phyloP scores from a whole-genome alignment of 2,113 vertebrate genomes.

The Myotis lucifugus region DNA sequence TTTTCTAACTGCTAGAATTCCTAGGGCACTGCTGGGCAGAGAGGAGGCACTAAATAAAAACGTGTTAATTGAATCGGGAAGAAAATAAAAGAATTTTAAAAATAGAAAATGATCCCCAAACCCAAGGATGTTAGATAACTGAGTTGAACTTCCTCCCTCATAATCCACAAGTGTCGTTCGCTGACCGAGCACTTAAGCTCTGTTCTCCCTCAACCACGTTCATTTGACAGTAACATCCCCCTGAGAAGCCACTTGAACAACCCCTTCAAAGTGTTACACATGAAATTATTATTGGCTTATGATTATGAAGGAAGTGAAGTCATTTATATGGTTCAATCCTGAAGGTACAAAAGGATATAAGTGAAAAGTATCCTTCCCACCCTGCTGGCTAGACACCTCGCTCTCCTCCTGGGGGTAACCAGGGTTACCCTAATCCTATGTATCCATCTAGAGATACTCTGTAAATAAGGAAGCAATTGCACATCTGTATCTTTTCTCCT shows the following conservation, averaged over 20 bases:
- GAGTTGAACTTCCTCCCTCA: constrained; percentile 64
- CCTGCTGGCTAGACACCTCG: not conserved
- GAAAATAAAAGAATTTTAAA: constrained; percentile 80
- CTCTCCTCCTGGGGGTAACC: not conserved
- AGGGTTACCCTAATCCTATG: not conserved
- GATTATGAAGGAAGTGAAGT: constrained; percentile 23
- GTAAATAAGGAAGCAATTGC: not conserved
- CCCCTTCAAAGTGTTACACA: not conserved
- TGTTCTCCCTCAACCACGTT: not conserved
- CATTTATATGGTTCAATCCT: constrained; percentile 19
- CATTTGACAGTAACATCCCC: constrained; percentile 38
- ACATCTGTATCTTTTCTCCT: not conserved
- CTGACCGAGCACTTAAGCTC: constrained; percentile 65
- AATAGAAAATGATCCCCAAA: constrained; percentile 75
- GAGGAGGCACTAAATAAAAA: constrained; percentile 75
- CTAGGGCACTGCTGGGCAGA: constrained; percentile 58
- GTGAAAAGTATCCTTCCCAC: not conserved
- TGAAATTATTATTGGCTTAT: not conserved
- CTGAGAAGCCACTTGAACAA: constrained; percentile 25
- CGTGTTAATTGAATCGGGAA: constrained; percentile 76
- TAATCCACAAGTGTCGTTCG: constrained; percentile 76
- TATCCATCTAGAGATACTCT: not conserved
- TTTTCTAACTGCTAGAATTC: constrained; percentile 68
- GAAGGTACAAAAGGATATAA: not conserved
- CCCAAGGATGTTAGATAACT: constrained; percentile 61